These are phyloP conservation scores for Torymus auratus DNA, from an alignment of 2,888 invertebrate genomes.

Conservation along the genomic window DNA sequence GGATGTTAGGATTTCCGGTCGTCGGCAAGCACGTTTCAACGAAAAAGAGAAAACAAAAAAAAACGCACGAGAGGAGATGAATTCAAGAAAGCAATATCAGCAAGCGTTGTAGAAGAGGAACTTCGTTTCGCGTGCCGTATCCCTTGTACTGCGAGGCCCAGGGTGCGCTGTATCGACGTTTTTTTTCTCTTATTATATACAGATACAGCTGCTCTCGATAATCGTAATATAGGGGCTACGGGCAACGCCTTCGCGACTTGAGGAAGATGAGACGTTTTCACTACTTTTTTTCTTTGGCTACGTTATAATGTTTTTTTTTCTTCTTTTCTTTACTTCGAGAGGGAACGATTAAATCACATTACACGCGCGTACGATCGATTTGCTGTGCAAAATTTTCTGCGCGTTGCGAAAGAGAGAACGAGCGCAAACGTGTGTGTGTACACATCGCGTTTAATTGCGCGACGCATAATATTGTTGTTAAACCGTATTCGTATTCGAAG, in stretches of 20 bases:
- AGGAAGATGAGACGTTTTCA: constrained; percentile 13
- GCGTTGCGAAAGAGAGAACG: constrained; percentile 14
- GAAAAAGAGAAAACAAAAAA: neutral
- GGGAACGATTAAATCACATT: neutral
- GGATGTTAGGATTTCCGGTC: neutral
- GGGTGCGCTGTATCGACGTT: neutral
- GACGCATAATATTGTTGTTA: neutral
- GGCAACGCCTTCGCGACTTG: constrained; percentile 67
- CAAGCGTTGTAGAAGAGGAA: too few relatives aligned
- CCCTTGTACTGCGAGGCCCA: too few relatives aligned
- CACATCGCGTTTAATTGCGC: neutral
- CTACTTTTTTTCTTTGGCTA: too few relatives aligned
- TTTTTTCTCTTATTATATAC: constrained; percentile 17
- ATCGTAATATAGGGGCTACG: constrained; percentile 35
- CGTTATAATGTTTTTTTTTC: too few relatives aligned
- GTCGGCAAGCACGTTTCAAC: neutral
- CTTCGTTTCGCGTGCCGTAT: too few relatives aligned
- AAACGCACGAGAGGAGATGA: too few relatives aligned
- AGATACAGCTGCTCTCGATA: neutral
- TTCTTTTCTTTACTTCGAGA: neutral
- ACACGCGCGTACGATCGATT: constrained; percentile 1
- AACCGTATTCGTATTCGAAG: neutral
- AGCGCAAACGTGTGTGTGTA: too few relatives aligned
- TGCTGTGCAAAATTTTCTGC: constrained; percentile 27
- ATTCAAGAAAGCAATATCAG: too few relatives aligned